phyloP scores from a whole-genome alignment of 2,888 invertebrate species.

The Phortica magna region DNA sequence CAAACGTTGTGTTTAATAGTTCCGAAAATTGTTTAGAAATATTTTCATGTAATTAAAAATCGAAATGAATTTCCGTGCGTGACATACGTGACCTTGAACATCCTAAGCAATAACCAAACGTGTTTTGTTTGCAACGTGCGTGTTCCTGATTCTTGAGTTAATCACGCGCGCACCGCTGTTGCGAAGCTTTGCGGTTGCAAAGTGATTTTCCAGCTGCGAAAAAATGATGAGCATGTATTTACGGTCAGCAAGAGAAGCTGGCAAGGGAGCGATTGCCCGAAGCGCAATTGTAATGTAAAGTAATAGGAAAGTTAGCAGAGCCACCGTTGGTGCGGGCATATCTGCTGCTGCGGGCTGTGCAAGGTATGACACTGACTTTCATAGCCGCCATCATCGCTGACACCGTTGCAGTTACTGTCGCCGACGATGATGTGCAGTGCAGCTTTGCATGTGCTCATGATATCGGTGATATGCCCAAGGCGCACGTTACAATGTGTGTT shows the following conservation, averaged over 20 bases:
- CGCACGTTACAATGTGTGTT: neutral
- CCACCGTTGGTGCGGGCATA: neutral
- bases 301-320: conserved; percentile 8
- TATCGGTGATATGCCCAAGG: neutral
- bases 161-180: neutral
- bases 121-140: no score
- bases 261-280: neutral
- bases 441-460: neutral
- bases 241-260: neutral
- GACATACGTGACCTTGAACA: no score
- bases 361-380: conserved; percentile 31
- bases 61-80: no score
- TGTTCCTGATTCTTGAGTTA: no score
- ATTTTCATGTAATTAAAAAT: neutral
- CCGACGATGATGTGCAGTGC: neutral
- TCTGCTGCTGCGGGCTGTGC: neutral
- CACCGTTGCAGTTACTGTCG: neutral
- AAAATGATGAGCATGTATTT: neutral
- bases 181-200: conserved; percentile 24
- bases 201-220: conserved; percentile 27
- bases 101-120: no score
- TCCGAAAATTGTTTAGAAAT: no score
- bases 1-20: no score
- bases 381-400: neutral
- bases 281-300: neutral